Percentiles rank a stretch among this genome's conserved stretches.
These are phyloP conservation scores for Mellilla xanthometata DNA, from an alignment of 2,888 invertebrate genomes.

Conservation along the genomic window DNA sequence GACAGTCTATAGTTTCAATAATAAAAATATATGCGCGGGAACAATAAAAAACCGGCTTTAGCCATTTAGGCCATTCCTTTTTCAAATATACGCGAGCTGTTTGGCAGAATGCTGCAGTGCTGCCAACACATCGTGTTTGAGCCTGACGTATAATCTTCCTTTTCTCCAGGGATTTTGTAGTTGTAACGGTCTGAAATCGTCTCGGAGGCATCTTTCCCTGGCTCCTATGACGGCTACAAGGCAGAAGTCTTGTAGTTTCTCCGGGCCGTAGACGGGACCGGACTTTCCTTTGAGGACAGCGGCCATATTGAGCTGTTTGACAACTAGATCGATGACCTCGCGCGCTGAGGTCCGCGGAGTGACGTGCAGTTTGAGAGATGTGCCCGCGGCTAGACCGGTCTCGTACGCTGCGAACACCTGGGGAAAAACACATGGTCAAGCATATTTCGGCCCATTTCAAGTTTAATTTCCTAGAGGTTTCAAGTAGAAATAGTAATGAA, in stretches of 20 bases:
- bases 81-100: constrained; percentile 86
- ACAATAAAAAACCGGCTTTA: constrained; percentile 6
- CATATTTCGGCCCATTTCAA: no score
- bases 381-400: constrained; percentile 95
- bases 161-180: constrained; percentile 98
- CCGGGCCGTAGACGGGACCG: constrained; percentile 92
- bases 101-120: constrained; percentile 94
- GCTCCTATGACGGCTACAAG: constrained; percentile 98
- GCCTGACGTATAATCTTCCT: constrained; percentile 95
- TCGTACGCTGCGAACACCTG: constrained; percentile 98
- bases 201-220: constrained; percentile 94
- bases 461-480: no score
- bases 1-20: constrained; percentile 35
- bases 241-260: constrained; percentile 94
- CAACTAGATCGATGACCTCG: constrained; percentile 97
- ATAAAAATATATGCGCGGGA: constrained; percentile 24
- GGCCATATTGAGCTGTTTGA: constrained; percentile 97
- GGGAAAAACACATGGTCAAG: constrained; percentile 42
- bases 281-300: constrained; percentile 92
- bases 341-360: constrained; percentile 96
- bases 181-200: constrained; percentile 96
- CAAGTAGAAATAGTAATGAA: no score
- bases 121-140: constrained; percentile 94
- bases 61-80: not conserved
- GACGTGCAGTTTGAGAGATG: constrained; percentile 96